Base-by-base conservation (phyloP, 30 jellyfish, hydroid and myxozoan genomes). In the Clytia hemisphaerica region DNA sequence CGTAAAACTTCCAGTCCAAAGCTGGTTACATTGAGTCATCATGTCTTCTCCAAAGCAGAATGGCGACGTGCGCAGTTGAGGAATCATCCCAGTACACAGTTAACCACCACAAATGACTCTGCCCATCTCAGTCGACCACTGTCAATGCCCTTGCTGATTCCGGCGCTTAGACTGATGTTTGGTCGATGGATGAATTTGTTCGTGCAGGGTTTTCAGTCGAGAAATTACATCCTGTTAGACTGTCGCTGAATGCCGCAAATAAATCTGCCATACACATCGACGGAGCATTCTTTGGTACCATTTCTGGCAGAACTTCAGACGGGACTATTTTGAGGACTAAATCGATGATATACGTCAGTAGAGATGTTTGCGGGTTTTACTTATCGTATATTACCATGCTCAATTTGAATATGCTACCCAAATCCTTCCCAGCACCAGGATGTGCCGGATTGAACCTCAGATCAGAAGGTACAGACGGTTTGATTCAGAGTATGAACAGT, bases 271-370 rank as follows among this genome's bases (percentile, higher is more conserved):
- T 40, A 10, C 10, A 40, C 14, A 40, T 40, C 16, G 53, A 40
- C 16, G 53, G 53, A 7, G 53, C 53, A 15, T 50, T 50, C 22
- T 28, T 50, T 10, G 65, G 28, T 9, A 50, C 65, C 14, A 15
- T 50, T 21, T 6, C 14, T 9, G 65, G 65, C 10, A 21, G 22
- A 15, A 6, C 65, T 28, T 9, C 14, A 28, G 65, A 50, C 65
- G 65, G 65, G 14, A 50, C 28, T 21, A 50, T 28, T 9, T 15
- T 50, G 27, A 9, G 28, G 22, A 9, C 28, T 50, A 6, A 21
- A 15, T 50, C 65, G 27, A 50, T 50, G 27, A 28, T 50, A 28
- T 50, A 50, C 22, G 65, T 50, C 65, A 50, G 65, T 50, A 15
- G 65, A 50, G 65, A 50, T 50, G 65, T 50, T 50, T 9, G 28